Base-by-base conservation (phyloP, 2,113 vertebrate genomes). In the Thamnophis sirtalis region DNA sequence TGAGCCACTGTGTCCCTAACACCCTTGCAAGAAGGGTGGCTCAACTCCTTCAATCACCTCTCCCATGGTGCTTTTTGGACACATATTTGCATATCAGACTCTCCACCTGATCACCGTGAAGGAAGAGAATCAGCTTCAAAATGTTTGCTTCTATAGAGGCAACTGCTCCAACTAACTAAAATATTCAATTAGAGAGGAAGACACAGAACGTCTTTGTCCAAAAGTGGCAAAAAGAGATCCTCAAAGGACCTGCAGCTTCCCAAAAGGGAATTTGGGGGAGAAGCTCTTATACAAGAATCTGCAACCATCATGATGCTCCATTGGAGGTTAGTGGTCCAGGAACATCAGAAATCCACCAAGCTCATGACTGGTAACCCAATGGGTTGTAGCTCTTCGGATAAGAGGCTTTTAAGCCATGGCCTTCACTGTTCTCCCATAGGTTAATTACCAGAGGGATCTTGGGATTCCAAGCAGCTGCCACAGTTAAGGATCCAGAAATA, bases 401-500 rank as follows among this genome's bases (percentile, higher is more conserved):
- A 38, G 33, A 38, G 33, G 17, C 15, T 38, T 38, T 80, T 19
- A 38, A 80, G 73, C 3, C 73, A 21, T 21, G 33, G 33, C 33
- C 73, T 80, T 19, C 7, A 4, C 28, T 84, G 22, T 33, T 22
- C 26, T 24, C 8, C 19, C 80, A 19, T 24, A n/a, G 6, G 2
- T 73, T 68, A 54, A 3, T 93, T 93, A 93, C 85, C 60, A 90
- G 13, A 56, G 89, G 11, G 4, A 84, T 58, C 86, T 88, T 90
- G 21, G 85, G 85, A 17, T 80, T 90, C 54, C 26, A 56, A 43
- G 92, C n/a, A 86, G 88, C 86, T 19, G 13, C 85, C n/a, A 92
- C 85, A 48, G 84, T 56, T 6, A 94, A 9, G 2, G 56, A 86
- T 54, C 94, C 92, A 2, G 88, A 93, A 68, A 93, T 54, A 49